Conservation (phyloP, 1,140 invertebrate species). For the Geopemphigus sp. region DNA sequence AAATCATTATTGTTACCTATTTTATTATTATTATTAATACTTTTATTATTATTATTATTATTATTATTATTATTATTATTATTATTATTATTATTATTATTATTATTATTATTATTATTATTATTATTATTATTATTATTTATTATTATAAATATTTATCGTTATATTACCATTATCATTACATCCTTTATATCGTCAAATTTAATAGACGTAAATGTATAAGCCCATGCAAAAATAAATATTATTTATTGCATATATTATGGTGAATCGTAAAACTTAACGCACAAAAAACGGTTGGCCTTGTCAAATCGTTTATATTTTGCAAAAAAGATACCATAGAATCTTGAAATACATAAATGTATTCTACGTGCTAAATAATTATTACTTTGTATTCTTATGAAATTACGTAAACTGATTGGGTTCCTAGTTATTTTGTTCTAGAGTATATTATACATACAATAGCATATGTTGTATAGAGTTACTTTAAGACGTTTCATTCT, state of each 20-base stretch:
- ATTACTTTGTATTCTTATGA: not conserved
- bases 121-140: not conserved
- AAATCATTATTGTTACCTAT: no score
- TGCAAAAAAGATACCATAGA: not conserved
- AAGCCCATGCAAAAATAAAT: not conserved
- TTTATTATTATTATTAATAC: not conserved
- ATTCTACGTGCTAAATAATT: not conserved
- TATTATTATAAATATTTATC: no score
- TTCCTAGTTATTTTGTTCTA: not conserved
- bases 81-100: no score
- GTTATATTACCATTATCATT: conserved; percentile 3
- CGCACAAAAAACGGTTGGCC: not conserved
- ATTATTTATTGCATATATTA: conserved; percentile 14
- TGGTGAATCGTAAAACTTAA: not conserved
- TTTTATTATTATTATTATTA: no score
- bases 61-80: no score
- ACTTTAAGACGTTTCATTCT: not conserved
- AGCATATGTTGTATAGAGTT: not conserved
- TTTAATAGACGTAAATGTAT: not conserved
- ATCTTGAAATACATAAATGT: conserved; percentile 6
- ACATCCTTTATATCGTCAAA: not conserved
- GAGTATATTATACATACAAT: not conserved
- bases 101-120: no score
- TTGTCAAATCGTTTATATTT: not conserved
- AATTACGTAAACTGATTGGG: no score